Conservation (phyloP, 2,888 invertebrate species). For the Sarcophaga caerulescens region DNA sequence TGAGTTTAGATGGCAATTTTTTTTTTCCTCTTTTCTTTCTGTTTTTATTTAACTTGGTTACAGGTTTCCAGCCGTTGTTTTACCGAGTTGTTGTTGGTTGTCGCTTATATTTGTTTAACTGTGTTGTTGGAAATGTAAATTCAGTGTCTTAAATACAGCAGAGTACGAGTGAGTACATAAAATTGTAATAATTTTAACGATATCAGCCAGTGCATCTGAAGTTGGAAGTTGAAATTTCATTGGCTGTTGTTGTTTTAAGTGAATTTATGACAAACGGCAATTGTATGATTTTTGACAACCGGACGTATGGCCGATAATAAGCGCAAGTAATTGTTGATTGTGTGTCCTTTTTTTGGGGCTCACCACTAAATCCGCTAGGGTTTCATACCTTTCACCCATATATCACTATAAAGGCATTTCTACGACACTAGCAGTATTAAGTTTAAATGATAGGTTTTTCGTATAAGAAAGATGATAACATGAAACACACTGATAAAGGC, state of each 20-base stretch:
- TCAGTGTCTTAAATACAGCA: conserved; percentile 24
- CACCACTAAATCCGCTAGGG: not conserved
- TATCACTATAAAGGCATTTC: not conserved
- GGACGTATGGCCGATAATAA: conserved; percentile 61
- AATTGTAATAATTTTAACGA: conserved; percentile 58
- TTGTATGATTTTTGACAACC: conserved; percentile 63
- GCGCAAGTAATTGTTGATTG: conserved; percentile 29
- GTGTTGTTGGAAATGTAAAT: conserved; percentile 54
- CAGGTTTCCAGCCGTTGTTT: conserved; percentile 21
- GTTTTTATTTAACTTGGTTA: conserved; percentile 4
- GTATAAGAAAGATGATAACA: no score
- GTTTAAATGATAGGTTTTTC: no score
- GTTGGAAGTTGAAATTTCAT: conserved; percentile 53
- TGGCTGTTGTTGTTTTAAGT: conserved; percentile 38
- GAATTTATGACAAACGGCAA: conserved; percentile 65
- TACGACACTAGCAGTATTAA: not conserved
- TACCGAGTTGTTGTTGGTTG: not conserved
- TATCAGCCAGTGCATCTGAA: conserved; percentile 59
- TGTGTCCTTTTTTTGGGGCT: conserved; percentile 29
- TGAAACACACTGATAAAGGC: no score
- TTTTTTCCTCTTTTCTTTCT: conserved; percentile 45
- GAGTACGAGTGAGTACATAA: not conserved
- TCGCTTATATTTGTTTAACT: not conserved
- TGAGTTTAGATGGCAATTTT: conserved; percentile 58
- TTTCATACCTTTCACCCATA: not conserved